These are phyloP conservation scores for Parazoanthus swiftii DNA, from an alignment of 92 coral and sea anemone genomes.

Conservation along the genomic window DNA sequence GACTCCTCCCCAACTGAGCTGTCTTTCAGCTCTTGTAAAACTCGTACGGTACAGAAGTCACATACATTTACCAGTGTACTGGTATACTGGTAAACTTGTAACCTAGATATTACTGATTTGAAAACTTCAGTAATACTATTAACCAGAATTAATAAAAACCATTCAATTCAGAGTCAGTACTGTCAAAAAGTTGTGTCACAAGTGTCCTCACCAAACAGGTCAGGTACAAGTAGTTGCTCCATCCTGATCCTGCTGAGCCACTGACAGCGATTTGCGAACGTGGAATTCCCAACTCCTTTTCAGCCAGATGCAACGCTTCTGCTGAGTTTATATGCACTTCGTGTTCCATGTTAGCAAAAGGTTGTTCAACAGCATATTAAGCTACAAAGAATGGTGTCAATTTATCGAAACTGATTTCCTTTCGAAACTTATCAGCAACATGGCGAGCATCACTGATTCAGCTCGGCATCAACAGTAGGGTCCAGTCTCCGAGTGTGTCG, in stretches of 20 bases:
- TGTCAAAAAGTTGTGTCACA: not conserved
- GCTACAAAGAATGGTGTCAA: not conserved
- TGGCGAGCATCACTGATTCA: not conserved
- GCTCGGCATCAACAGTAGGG: constrained; percentile 7
- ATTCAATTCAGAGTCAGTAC: not conserved
- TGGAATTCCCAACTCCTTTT: constrained; percentile 28
- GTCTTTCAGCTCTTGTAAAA: too few relatives aligned
- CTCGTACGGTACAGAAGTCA: too few relatives aligned
- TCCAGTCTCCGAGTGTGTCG: constrained; percentile 16
- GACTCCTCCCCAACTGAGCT: too few relatives aligned
- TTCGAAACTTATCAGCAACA: not conserved
- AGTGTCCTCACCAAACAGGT: constrained; percentile 36
- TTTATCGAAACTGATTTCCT: not conserved
- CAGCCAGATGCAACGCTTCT: not conserved
- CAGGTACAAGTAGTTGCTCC: not conserved
- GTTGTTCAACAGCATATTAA: not conserved
- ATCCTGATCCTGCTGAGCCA: not conserved
- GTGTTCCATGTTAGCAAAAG: constrained; percentile 5
- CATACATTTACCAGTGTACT: too few relatives aligned
- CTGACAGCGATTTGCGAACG: constrained; percentile 38
- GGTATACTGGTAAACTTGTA: too few relatives aligned
- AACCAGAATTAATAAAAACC: too few relatives aligned
- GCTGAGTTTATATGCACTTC: not conserved
- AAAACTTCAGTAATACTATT: too few relatives aligned
- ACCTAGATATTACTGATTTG: too few relatives aligned